Evolutionary conservation across 2,888 invertebrate species (phyloP).

Genomic region (Noctua comes): DNA sequence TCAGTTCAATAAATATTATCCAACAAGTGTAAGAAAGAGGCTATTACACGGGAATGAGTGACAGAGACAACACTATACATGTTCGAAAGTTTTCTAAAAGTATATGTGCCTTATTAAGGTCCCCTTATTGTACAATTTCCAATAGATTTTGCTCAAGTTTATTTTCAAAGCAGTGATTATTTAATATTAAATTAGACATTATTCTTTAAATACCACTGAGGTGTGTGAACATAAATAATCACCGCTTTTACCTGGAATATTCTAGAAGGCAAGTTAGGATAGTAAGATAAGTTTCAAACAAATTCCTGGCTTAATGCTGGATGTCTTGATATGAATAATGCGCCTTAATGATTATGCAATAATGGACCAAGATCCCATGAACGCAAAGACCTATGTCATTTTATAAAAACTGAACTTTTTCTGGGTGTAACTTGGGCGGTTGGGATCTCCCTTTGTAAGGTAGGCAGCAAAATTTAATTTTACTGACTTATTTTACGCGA

Average conservation of each 20-base stretch:
- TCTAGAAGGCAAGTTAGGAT: conserved; percentile 4
- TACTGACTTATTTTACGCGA: background rate
- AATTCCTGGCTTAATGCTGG: background rate
- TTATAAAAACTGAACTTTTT: background rate
- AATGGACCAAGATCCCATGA: background rate
- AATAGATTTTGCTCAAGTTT: conserved; percentile 22
- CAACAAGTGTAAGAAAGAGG: background rate
- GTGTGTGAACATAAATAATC: conserved; percentile 11
- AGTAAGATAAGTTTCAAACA: conserved; percentile 14
- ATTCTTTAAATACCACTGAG: background rate
- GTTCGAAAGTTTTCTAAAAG: background rate
- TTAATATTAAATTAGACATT: background rate
- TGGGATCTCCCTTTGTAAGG: too few relatives aligned
- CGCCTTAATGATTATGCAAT: background rate
- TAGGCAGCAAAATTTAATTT: background rate
- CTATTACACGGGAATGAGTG: background rate
- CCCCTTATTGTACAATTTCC: background rate
- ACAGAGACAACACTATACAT: background rate
- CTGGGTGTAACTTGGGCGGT: too few relatives aligned
- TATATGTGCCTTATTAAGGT: background rate
- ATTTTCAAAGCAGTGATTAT: conserved; percentile 24
- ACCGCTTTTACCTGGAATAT: conserved; percentile 6
- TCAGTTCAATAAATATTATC: background rate
- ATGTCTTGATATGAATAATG: background rate
- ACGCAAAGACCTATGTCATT: background rate